A percentile compares a stretch with the other conserved stretches of the same genome.
phyloP scores from a whole-genome alignment of 2,888 invertebrate genomes.

The Oxytorus armatus region DNA sequence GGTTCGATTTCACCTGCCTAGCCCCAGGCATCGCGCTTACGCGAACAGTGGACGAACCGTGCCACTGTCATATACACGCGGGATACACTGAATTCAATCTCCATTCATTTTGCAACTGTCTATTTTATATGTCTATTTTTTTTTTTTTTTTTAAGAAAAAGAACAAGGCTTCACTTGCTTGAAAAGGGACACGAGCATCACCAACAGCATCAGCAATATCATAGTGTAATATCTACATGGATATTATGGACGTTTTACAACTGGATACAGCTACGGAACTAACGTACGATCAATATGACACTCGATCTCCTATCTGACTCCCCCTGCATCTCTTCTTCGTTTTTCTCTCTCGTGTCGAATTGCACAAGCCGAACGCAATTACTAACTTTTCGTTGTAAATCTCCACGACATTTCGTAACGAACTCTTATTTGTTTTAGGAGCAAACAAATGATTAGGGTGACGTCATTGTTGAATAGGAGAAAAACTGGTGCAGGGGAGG shows the following conservation, averaged over 20 bases:
- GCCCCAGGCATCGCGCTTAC: background rate
- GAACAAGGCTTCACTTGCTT: background rate
- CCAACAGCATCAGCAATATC: background rate
- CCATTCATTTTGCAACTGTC: slow-evolving; percentile 10
- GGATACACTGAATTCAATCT: slow-evolving; percentile 56
- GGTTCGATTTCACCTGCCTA: slow-evolving; percentile 54
- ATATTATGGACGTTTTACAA: slow-evolving; percentile 4
- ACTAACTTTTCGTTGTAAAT: too few species aligned
- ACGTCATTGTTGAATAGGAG: too few species aligned
- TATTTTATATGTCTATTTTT: background rate
- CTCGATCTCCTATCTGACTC: slow-evolving; percentile 23
- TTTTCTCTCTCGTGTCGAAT: slow-evolving; percentile 31
- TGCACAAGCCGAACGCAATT: slow-evolving; percentile 35
- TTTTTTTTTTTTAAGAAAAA: background rate
- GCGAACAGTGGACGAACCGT: slow-evolving; percentile 18
- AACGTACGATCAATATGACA: slow-evolving; percentile 52
- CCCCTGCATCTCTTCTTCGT: slow-evolving; percentile 15
- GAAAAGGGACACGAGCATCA: background rate
- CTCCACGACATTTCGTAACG: too few species aligned
- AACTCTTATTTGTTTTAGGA: too few species aligned
- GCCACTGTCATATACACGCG: slow-evolving; percentile 74
- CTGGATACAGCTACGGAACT: slow-evolving; percentile 22
- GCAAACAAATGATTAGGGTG: too few species aligned
- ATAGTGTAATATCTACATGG: background rate
- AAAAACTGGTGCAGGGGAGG: too few species aligned